phyloP scores from a whole-genome alignment of 2,888 invertebrate species.

The Polydesmus complanatus region DNA sequence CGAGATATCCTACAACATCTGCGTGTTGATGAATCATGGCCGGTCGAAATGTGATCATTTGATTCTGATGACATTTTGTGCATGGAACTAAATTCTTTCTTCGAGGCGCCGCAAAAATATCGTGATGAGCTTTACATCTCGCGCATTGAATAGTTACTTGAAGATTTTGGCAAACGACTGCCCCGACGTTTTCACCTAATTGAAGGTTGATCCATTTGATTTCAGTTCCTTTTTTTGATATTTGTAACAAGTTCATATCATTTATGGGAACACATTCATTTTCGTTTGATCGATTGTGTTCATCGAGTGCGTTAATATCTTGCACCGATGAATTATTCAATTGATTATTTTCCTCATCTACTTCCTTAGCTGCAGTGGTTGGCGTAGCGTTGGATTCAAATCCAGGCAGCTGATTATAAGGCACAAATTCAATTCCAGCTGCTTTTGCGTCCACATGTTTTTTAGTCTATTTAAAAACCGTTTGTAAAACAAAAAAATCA shows the following conservation, averaged over 20 bases:
- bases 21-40: slow-evolving; percentile 29
- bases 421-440: slow-evolving; percentile 30
- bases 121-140: slow-evolving; percentile 22
- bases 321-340: neutral
- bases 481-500: neutral
- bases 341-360: neutral
- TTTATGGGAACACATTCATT: neutral
- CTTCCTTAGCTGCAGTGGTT: neutral
- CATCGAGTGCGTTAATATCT: neutral
- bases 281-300: neutral
- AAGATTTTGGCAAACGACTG: slow-evolving; percentile 27
- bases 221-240: slow-evolving; percentile 28
- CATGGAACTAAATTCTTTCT: slow-evolving; percentile 26
- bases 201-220: slow-evolving; percentile 27
- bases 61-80: slow-evolving; percentile 26
- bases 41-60: slow-evolving; percentile 27
- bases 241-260: slow-evolving; percentile 2
- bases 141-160: slow-evolving; percentile 22
- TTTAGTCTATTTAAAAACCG: slow-evolving; percentile 20
- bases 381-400: neutral
- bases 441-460: slow-evolving; percentile 28
- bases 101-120: slow-evolving; percentile 25
- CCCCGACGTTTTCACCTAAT: slow-evolving; percentile 27
- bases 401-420: slow-evolving; percentile 19
- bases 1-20: slow-evolving; percentile 30